A percentile compares a stretch with the other conserved stretches of the same genome.
Conservation (phyloP, 2,888 invertebrate species). For the Dermolepida albohirtum region DNA sequence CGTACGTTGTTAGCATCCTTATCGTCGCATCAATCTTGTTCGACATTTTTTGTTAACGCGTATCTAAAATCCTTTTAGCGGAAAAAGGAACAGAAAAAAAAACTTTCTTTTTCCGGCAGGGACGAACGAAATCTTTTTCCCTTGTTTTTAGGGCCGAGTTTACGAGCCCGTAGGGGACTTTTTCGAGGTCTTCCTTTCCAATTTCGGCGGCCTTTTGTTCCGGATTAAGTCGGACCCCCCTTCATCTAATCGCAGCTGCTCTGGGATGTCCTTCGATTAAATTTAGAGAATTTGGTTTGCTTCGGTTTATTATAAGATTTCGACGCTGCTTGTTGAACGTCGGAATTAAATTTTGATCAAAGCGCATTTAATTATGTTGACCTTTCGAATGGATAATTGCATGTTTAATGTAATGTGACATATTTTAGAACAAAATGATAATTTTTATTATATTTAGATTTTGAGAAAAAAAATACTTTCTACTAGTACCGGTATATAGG, state of each 20-base stretch:
- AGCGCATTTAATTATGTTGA: too few relatives aligned
- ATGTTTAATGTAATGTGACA: too few relatives aligned
- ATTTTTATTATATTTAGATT: too few relatives aligned
- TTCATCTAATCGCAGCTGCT: conserved; percentile 29
- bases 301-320: conserved; percentile 10
- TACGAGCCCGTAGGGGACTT: conserved; percentile 31
- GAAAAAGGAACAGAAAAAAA: background rate
- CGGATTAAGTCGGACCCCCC: conserved; percentile 19
- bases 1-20: conserved; percentile 2
- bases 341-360: conserved; percentile 7
- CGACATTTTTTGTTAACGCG: conserved; percentile 24
- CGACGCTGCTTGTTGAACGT: conserved; percentile 16
- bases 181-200: conserved; percentile 29
- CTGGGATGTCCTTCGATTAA: conserved; percentile 23
- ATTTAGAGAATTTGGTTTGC: conserved; percentile 22
- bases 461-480: too few relatives aligned
- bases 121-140: conserved; percentile 14
- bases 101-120: conserved; percentile 3
- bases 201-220: conserved; percentile 31
- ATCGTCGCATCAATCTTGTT: conserved; percentile 30
- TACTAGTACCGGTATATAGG: too few relatives aligned
- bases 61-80: conserved; percentile 22
- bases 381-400: too few relatives aligned
- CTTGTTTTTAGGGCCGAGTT: conserved; percentile 22
- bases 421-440: too few relatives aligned